These are phyloP conservation scores for Bubo scandiacus DNA, from an alignment of 2,113 vertebrate species.

Conservation along the genomic window DNA sequence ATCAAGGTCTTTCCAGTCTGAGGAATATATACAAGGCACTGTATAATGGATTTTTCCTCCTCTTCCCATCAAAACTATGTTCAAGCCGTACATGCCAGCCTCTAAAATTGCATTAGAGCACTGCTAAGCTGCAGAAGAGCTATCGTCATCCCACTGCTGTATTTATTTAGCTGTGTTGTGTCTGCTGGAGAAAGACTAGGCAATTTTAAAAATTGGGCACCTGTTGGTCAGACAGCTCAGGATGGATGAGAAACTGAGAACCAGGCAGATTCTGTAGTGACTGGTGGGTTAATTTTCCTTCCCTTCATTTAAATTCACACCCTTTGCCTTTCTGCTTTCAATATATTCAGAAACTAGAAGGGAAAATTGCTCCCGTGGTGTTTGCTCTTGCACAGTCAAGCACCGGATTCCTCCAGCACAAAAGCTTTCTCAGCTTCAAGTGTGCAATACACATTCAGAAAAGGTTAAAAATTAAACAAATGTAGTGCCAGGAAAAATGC, in stretches of 20 bases:
- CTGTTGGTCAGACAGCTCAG: slow-evolving; percentile 10
- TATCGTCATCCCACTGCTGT: not conserved
- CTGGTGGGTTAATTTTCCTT: not conserved
- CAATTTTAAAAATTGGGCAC: slow-evolving; percentile 5
- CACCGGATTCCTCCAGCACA: not conserved
- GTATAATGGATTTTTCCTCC: not conserved
- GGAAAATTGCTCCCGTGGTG: not conserved
- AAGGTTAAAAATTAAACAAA: not conserved
- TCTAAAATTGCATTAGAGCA: not conserved
- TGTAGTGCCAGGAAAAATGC: not conserved
- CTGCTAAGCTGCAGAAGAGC: not conserved
- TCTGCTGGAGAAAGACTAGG: not conserved
- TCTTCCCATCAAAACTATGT: not conserved
- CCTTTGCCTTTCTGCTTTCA: not conserved
- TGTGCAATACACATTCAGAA: not conserved
- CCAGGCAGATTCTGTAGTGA: not conserved
- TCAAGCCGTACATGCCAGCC: not conserved
- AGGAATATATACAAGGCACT: not conserved
- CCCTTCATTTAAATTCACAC: not conserved
- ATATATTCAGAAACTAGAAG: not conserved
- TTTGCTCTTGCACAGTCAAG: not conserved
- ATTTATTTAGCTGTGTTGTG: not conserved
- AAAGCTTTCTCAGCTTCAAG: not conserved
- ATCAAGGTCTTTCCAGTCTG: not conserved
- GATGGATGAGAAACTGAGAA: not conserved